These are phyloP conservation scores for Pelecanus crispus DNA, from an alignment of 2,113 vertebrate species.

Conservation along the genomic window DNA sequence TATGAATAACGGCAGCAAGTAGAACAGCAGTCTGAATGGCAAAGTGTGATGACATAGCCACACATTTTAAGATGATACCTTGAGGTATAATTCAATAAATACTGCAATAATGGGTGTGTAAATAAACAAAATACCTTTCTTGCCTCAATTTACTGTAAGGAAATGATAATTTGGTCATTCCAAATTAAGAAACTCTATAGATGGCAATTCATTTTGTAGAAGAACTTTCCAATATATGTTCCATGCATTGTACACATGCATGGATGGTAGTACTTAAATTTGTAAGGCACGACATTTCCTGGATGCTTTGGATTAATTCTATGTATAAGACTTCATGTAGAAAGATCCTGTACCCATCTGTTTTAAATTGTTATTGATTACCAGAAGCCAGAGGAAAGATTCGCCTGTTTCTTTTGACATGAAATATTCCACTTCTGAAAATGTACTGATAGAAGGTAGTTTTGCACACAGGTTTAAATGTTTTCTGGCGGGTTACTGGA, in stretches of 20 bases:
- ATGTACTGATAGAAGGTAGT: neutral
- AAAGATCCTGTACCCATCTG: neutral
- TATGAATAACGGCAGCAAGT: neutral
- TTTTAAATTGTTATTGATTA: neutral
- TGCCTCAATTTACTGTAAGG: neutral
- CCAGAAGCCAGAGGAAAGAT: neutral
- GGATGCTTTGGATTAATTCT: neutral
- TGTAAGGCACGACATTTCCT: neutral
- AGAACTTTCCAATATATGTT: neutral
- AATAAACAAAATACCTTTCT: neutral
- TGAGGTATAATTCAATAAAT: neutral
- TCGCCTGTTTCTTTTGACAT: neutral
- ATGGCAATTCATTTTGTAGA: neutral
- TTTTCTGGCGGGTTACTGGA: neutral
- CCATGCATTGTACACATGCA: neutral
- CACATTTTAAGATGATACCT: neutral
- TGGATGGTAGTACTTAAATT: neutral
- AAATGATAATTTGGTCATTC: neutral
- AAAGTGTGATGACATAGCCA: neutral
- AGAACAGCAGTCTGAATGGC: neutral
- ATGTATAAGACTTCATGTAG: neutral
- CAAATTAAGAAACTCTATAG: neutral
- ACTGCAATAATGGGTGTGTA: neutral
- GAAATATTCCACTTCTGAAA: neutral
- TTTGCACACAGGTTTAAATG: neutral